Evolutionary conservation across 1,140 invertebrate species (phyloP), one percentile per base, ranked within the genome.

Genomic region (Macrobrachium rosenbergii): DNA sequence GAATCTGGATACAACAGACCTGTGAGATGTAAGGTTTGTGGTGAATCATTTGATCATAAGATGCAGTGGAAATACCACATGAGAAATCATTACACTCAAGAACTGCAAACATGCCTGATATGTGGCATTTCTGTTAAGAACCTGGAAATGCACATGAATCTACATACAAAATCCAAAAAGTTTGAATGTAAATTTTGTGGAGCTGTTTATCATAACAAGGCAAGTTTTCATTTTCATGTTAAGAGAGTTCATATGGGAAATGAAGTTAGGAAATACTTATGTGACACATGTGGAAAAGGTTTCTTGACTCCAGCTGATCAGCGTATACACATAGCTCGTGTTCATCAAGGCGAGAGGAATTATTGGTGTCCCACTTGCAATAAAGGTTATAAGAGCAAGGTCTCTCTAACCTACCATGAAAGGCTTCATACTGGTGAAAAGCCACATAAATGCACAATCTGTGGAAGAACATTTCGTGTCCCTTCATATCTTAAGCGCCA

Each of bases 361-460:
- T 89, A 83, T 60, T 84, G 81, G 85, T 89, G 88, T 60, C 52
- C n/a, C 17, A 81, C 78, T 28, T 89, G 88, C 75, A 86, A 87
- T 43, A 89, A 89, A 52, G 85, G 82, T 45, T 89, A 88, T 63
- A 85, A 87, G n/a, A 87, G 85, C 63, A 83, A 77, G 60, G 87
- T 88, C 7, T 89, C 85, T n/a, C 62, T 89, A 23, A 88, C 82
- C n/a, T 84, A 85, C 69, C 88, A 89, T 72, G 52, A 83, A 58
- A 75, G 88, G 43, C 73, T 86, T 14, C 88, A 89, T 81, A 89
- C 88, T 21, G 88, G 88, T 2, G 80, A 84, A 58, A 83, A 81
- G 58, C 88, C 88, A 6, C 88, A 89, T 63, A 69, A 80, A 23
- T 89, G 88, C 28, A 80, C 81, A 19, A 64, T 88, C 60, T 89